Conservation (phyloP, 1,140 invertebrate species). For the Leptopilina boulardi region DNA sequence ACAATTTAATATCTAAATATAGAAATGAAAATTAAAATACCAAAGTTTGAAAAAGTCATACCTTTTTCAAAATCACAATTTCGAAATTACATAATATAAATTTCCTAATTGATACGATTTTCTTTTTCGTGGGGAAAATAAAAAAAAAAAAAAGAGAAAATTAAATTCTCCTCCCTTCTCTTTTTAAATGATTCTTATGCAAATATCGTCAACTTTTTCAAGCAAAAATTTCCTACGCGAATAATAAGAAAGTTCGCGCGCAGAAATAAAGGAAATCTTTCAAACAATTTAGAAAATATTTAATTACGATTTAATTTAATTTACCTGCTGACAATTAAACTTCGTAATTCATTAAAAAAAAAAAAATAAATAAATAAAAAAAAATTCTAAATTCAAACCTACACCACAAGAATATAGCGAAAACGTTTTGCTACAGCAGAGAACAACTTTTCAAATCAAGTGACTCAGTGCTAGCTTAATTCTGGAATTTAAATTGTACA, state of each 20-base stretch:
- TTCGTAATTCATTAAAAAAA: neutral
- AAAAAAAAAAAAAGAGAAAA: neutral
- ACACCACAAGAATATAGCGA: neutral
- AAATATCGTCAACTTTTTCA: neutral
- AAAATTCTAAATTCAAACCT: too few relatives aligned
- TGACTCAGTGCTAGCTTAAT: constrained; percentile 25
- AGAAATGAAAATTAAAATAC: too few relatives aligned
- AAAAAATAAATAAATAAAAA: neutral
- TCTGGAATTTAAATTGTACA: constrained; percentile 29
- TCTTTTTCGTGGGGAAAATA: too few relatives aligned
- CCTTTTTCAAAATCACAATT: too few relatives aligned
- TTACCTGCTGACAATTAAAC: neutral
- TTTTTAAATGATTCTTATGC: neutral
- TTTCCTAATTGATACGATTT: too few relatives aligned
- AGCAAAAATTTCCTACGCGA: too few relatives aligned
- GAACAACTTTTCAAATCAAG: constrained; percentile 24
- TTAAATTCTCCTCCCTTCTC: neutral
- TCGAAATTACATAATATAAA: too few relatives aligned
- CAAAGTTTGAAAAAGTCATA: too few relatives aligned
- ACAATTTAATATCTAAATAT: too few relatives aligned
- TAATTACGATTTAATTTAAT: neutral
- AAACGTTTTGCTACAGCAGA: constrained; percentile 12
- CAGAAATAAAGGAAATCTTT: neutral
- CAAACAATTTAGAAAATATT: neutral
- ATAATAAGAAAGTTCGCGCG: neutral